Base-by-base conservation (phyloP, 2,888 invertebrate genomes). In the Pelosia muscerda region DNA sequence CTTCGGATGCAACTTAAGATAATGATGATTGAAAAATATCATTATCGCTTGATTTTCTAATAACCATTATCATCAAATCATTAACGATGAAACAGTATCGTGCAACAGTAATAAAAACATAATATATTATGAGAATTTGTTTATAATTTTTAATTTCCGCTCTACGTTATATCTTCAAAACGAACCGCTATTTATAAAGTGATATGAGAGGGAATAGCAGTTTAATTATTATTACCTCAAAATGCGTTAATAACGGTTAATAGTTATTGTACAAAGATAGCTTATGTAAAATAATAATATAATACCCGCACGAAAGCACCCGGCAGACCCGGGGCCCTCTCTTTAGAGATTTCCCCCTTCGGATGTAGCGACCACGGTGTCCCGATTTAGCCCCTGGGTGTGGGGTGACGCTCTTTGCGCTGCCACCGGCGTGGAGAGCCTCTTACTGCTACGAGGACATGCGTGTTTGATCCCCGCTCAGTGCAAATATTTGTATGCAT, bases 221-320 rank as follows among this genome's bases (percentile, higher is more conserved):
- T 66, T 79, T 81, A 82, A 80, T 81, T 77, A 74, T 75, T 84
- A 81, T 73, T 74, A n/a, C n/a, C n/a, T 79, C 79, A 76, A 79
- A 75, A 74, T 67, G 72, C 72, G 70, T 77, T 77, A 67, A 72
- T 60, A 69, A 65, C 69, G 59, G 71, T 64, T 75, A 63, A 64
- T 63, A 66, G 80, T 74, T 66, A 28, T 42, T 61, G 63, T 64
- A 63, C 70, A 72, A 72, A 68, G 56, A 68, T 49, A 22, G 49
- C 19, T 49, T n/a, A 49, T 19, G n/a, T 49, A 49, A n/a, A 2
- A 49, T 49, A 49, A 49, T n/a, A 49, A n/a, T 42, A 19, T 49
- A 6, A 42, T n/a, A n/a, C n/a, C n/a, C n/a, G n/a, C n/a, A n/a
- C n/a, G n/a, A n/a, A n/a, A n/a, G n/a, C n/a, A n/a, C n/a, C n/a